These are phyloP conservation scores for Corynorhinus townsendii DNA, from an alignment of 2,113 vertebrate genomes.

Conservation along the genomic window DNA sequence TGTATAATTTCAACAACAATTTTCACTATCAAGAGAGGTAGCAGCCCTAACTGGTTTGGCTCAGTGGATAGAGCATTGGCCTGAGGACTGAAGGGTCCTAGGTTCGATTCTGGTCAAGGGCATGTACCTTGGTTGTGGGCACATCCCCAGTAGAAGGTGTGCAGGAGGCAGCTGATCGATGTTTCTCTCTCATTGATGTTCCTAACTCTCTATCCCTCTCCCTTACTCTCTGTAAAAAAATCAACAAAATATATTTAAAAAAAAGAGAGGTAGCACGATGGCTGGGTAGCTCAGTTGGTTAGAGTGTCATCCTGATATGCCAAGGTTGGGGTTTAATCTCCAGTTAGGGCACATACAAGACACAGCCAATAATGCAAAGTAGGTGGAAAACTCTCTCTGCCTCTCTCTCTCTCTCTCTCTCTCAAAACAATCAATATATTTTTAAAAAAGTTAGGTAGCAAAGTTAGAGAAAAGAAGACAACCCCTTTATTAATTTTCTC, in stretches of 20 bases:
- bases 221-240: too few relatives aligned
- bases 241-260: too few relatives aligned
- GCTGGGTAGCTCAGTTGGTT: neutral
- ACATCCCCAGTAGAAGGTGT: too few relatives aligned
- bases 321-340: neutral
- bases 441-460: neutral
- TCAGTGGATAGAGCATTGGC: too few relatives aligned
- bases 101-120: too few relatives aligned
- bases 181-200: too few relatives aligned
- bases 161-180: too few relatives aligned
- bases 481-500: neutral
- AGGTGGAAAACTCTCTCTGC: neutral
- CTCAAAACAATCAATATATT: neutral
- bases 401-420: too few relatives aligned
- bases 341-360: neutral
- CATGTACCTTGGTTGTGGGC: too few relatives aligned
- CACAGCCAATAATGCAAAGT: neutral
- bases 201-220: too few relatives aligned
- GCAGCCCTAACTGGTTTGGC: too few relatives aligned
- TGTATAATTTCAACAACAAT: neutral
- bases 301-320: neutral
- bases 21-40: neutral
- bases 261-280: neutral
- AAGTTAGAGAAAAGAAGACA: neutral
- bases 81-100: too few relatives aligned